Percentiles rank a stretch among this genome's conserved stretches.
phyloP scores from a whole-genome alignment of 2,797 vertebrate species.

The Enteromius fasciolatus region DNA sequence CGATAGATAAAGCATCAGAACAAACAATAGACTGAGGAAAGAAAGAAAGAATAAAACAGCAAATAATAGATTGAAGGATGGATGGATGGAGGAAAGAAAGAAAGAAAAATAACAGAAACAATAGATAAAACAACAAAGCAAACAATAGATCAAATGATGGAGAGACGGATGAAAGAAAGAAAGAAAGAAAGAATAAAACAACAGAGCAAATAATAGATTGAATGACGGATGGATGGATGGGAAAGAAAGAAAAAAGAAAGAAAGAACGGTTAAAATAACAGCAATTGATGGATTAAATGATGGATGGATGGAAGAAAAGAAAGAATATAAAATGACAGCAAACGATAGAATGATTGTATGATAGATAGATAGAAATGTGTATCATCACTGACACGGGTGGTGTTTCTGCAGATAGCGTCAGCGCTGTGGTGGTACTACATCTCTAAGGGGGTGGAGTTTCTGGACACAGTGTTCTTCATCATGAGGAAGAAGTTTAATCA shows the following conservation, averaged over 20 bases:
- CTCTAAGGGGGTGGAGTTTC: constrained; percentile 96
- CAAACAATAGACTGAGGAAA: no score
- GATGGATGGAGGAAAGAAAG: no score
- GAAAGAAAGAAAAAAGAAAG: neutral
- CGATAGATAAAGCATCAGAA: no score
- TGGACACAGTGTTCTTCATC: constrained; percentile 99
- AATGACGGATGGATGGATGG: neutral
- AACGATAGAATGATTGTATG: neutral
- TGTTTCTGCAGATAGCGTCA: constrained; percentile 87
- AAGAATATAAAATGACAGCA: neutral
- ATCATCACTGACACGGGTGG: neutral
- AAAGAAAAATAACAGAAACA: neutral
- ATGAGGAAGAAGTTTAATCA: constrained; percentile 98
- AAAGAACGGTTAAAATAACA: neutral
- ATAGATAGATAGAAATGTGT: neutral
- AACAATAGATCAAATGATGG: neutral
- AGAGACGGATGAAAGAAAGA: neutral
- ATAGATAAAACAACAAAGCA: neutral
- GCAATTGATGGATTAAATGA: neutral
- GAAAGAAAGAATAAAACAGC: no score
- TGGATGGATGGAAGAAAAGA: neutral
- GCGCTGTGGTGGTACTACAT: constrained; percentile 99
- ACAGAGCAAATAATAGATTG: neutral
- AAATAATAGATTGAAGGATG: no score
- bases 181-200: neutral